phyloP scores from a whole-genome alignment of 2,888 invertebrate genomes.

The Autographa gamma region DNA sequence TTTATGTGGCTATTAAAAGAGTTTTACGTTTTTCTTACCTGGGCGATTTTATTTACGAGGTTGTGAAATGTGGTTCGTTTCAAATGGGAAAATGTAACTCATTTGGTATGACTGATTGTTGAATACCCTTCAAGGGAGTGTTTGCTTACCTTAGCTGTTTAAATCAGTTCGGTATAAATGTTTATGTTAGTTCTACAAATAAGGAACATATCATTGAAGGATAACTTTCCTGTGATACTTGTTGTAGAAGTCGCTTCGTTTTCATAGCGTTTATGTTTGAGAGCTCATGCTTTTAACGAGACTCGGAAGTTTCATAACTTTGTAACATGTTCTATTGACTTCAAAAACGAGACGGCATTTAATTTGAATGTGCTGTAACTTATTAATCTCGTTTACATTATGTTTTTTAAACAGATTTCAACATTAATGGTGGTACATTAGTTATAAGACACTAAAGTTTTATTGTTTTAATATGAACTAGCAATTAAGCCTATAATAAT shows the following conservation, averaged over 20 bases:
- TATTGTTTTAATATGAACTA: too few species aligned
- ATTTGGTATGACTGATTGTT: background rate
- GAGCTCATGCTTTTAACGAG: conserved; percentile 38
- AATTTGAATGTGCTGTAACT: background rate
- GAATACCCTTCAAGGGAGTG: background rate
- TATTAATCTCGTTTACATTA: background rate
- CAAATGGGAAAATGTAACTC: conserved; percentile 15
- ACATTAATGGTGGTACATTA: too few species aligned
- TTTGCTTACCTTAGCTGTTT: background rate
- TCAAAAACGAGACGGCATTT: background rate
- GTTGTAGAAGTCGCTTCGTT: conserved; percentile 22
- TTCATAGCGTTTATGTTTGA: conserved; percentile 23
- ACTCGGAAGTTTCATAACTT: conserved; percentile 38
- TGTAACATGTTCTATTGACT: conserved; percentile 23
- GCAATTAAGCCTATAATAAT: too few species aligned
- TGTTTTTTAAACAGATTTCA: background rate
- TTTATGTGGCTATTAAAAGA: conserved; percentile 44
- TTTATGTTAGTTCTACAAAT: background rate
- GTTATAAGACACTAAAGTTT: too few species aligned
- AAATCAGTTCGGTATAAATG: background rate
- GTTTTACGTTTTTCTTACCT: conserved; percentile 42
- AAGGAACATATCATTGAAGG: background rate
- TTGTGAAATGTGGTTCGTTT: conserved; percentile 22
- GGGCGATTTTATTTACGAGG: conserved; percentile 30
- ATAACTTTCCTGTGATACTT: conserved; percentile 25